These are phyloP conservation scores for Drosophila basisetae DNA, from an alignment of 2,888 invertebrate species.

Conservation along the genomic window DNA sequence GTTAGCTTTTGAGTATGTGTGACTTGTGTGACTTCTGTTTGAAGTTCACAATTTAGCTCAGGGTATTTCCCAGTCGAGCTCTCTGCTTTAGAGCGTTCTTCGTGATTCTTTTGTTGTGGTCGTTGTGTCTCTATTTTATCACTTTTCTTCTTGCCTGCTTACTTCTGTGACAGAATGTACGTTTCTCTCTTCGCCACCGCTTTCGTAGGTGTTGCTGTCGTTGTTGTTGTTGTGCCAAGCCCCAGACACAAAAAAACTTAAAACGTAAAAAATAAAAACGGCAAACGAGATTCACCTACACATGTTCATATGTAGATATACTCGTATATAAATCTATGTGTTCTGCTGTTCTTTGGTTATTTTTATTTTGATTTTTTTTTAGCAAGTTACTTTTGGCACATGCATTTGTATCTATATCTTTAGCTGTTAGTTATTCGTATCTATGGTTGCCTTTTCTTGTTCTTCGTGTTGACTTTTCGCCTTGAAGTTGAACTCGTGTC, in stretches of 20 bases:
- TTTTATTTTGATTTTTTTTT: constrained; percentile 16
- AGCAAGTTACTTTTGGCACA: constrained; percentile 34
- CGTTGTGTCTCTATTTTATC: constrained; percentile 36
- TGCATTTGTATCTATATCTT: constrained; percentile 15
- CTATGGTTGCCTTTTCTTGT: constrained; percentile 18
- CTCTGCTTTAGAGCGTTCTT: not conserved
- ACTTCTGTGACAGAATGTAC: constrained; percentile 16
- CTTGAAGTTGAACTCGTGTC: constrained; percentile 27
- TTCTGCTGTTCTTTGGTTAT: constrained; percentile 12
- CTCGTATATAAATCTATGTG: not conserved
- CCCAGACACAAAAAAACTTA: constrained; percentile 56
- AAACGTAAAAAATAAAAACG: constrained; percentile 48
- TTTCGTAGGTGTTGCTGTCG: constrained; percentile 45
- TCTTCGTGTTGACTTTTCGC: constrained; percentile 50
- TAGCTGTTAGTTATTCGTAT: constrained; percentile 13
- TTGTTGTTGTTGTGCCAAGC: constrained; percentile 58
- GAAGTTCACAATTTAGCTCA: not conserved
- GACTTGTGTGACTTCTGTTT: not conserved
- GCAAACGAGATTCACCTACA: constrained; percentile 70
- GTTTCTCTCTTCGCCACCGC: constrained; percentile 18
- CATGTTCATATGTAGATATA: not conserved
- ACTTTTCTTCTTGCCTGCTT: constrained; percentile 30
- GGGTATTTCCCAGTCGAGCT: not conserved
- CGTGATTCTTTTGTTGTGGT: constrained; percentile 3
- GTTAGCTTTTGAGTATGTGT: not conserved